These are phyloP conservation scores for Atethmia centrago DNA, from an alignment of 2,888 invertebrate species.

Conservation along the genomic window DNA sequence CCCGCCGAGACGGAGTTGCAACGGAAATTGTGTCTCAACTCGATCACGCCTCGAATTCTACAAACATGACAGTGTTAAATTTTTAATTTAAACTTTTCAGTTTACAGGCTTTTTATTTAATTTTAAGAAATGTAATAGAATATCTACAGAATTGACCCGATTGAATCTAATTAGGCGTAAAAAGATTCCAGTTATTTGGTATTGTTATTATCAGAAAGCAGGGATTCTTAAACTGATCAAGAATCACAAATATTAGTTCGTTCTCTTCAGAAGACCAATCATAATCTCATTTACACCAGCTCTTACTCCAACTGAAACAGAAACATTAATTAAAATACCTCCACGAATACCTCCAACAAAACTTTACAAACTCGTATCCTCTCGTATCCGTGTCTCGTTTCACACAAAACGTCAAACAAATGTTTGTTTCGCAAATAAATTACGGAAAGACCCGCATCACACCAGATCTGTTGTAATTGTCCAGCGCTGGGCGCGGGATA, in stretches of 20 bases:
- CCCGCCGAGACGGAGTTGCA: slow-evolving; percentile 17
- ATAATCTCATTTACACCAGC: no score
- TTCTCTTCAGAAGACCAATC: neutral
- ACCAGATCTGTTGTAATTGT: slow-evolving; percentile 39
- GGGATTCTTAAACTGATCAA: no score
- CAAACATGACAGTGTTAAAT: neutral
- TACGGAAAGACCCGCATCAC: slow-evolving; percentile 47
- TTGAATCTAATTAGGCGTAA: no score
- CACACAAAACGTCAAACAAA: slow-evolving; percentile 46
- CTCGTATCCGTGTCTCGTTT: slow-evolving; percentile 9
- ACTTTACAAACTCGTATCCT: slow-evolving; percentile 10
- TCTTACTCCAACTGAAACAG: neutral
- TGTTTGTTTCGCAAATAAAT: slow-evolving; percentile 46
- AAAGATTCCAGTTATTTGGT: no score
- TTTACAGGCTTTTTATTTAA: no score
- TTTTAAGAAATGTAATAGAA: no score
- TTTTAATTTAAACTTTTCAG: neutral
- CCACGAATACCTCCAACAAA: neutral
- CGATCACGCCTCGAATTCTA: slow-evolving; percentile 12
- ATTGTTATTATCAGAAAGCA: no score
- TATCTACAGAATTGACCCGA: no score
- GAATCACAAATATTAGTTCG: neutral
- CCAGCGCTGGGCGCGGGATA: slow-evolving; percentile 45
- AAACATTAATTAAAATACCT: slow-evolving; percentile 25
- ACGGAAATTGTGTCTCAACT: slow-evolving; percentile 44